Percentiles rank a stretch among this genome's conserved stretches.
Conservation (phyloP, 2,888 invertebrate genomes). For the Pachliopta kotzebuea region DNA sequence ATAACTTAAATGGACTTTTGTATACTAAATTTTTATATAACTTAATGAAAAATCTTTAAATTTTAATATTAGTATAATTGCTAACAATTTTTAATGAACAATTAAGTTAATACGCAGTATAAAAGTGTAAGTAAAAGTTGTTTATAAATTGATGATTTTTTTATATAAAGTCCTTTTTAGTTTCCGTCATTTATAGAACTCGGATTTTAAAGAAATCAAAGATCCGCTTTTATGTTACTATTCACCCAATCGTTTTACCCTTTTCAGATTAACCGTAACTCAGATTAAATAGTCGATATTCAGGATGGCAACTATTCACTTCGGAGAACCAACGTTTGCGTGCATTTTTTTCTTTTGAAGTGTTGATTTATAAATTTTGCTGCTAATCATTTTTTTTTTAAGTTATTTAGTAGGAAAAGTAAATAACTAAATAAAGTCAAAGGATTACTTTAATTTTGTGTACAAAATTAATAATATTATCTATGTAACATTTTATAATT, state of each 20-base stretch:
- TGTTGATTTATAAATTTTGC: neutral
- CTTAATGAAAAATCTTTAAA: no score
- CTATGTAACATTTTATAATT: no score
- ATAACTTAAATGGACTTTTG: no score
- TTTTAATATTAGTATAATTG: no score
- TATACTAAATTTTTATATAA: no score
- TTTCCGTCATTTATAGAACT: neutral
- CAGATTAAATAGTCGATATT: neutral
- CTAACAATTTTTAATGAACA: no score
- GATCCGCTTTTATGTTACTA: neutral
- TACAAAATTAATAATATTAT: no score
- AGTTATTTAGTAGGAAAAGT: no score
- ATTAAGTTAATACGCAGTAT: no score
- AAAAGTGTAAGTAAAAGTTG: no score
- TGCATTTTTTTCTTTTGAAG: neutral
- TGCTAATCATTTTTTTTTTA: neutral
- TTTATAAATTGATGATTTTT: neutral
- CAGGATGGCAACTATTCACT: neutral
- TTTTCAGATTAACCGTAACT: neutral
- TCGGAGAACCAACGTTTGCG: neutral
- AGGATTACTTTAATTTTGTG: no score
- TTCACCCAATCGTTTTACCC: neutral
- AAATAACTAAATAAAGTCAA: no score
- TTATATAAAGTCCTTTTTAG: neutral
- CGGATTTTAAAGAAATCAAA: neutral